Evolutionary conservation across 1,140 invertebrate genomes (phyloP), one percentile per base, ranked within the genome.

Genomic region (Apis laboriosa): DNA sequence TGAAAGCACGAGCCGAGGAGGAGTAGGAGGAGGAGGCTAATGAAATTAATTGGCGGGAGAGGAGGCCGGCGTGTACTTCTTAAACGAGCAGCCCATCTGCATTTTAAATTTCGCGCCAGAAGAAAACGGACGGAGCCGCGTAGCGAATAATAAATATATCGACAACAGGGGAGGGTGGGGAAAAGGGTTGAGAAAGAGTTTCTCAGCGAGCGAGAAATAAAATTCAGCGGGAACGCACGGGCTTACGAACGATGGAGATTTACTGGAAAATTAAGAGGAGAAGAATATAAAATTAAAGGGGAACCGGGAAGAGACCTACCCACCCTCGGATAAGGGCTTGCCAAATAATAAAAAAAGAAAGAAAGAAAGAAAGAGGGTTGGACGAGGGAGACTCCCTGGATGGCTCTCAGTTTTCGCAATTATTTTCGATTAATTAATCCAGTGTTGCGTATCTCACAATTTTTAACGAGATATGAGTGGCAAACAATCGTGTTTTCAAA

Each of bases 1-100:
- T 63, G 60, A n/a, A 63, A 55, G 5, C 58, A n/a, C 21, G 58
- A 60, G 61, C 2, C 17, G 63, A 1, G 17, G 28, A 28, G 28
- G 17, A 24, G 51, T 80, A 3, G 34, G 34, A 34, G 28, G 63
- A 28, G 28, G 28, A 24, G 51, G 82, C 87, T 90, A 91, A 92
- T 92, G 88, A 92, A 92, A 92, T 92, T 92, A 92, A 92, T 92
- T 92, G 90, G 81, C 76, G 86, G 86, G 90, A 76, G 82, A 88
- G 84, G 55, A 60, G 61, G n/a, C 70, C 17, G 34, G 8, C n/a
- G 43, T 68, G 28, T 67, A 77, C 78, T 89, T 70, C 85, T 91
- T 89, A 86, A 91, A 90, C 86, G 84, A 60, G 61, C 58, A 75
- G 80, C 80, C 87, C 77, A 91, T 90, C 86, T 92, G 90, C 88